Evolutionary conservation across 2,888 invertebrate species (phyloP).

Genomic region (Alloplasta piceator): DNA sequence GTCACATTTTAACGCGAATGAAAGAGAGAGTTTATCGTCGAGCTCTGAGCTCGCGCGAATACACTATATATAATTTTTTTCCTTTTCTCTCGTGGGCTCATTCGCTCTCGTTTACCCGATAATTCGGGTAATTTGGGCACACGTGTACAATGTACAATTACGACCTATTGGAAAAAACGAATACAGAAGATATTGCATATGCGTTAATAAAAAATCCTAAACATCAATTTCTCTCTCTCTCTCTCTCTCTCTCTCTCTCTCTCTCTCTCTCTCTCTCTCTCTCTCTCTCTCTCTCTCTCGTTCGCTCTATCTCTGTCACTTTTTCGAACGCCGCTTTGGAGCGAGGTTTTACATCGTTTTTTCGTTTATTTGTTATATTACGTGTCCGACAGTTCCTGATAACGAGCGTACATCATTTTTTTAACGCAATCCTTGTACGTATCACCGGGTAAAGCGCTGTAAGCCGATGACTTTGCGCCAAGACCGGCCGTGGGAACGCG

Average conservation of each 20-base stretch:
- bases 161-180: conserved; percentile 52
- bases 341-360: too few species aligned
- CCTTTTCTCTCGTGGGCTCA: neutral
- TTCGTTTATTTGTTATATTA: conserved; percentile 66
- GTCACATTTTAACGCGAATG: too few species aligned
- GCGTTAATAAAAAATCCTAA: too few species aligned
- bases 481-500: conserved; percentile 92
- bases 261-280: too few species aligned
- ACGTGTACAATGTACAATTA: conserved; percentile 37
- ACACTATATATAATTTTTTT: neutral
- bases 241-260: too few species aligned
- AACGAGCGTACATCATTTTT: conserved; percentile 94
- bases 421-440: conserved; percentile 95
- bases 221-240: too few species aligned
- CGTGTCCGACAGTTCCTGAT: conserved; percentile 90
- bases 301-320: too few species aligned
- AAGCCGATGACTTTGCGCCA: conserved; percentile 92
- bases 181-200: conserved; percentile 44
- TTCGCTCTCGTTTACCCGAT: neutral
- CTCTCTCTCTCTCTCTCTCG: too few species aligned
- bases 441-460: conserved; percentile 92
- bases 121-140: neutral
- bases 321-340: too few species aligned
- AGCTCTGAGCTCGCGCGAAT: neutral
- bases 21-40: too few species aligned